Base-by-base conservation (phyloP, 2,888 invertebrate species). In the Calliopum simillimum region DNA sequence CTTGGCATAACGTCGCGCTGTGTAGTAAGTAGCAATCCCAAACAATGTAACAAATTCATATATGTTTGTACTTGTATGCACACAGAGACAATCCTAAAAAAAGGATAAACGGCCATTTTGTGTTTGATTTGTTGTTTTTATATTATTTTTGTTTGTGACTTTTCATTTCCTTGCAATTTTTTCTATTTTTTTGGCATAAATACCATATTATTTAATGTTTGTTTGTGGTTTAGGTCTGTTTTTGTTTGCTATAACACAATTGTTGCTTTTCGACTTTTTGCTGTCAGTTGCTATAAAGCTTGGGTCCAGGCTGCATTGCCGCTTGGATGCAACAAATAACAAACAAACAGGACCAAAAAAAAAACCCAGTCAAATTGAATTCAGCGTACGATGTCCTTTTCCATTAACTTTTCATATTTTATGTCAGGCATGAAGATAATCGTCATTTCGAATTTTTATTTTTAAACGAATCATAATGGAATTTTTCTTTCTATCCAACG, bases 321-420 rank as follows among this genome's bases (percentile, higher is more conserved):
- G 16, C 16, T 41, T 41, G 16, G 19, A n/a, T 44, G 44, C 19
- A 61, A 21, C 44, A 13, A n/a, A 56, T 33, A 56, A 13, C 2
- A 62, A n/a, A 47, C 4, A 63, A 2, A n/a, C 8, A 23, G 47
- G 3, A 61, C 19, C 16, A 14, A 12, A n/a, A 62, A 46, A 23
- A 64, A 53, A 49, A 33, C 14, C 6, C 16, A 11, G 43, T 23
- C 44, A 70, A 76, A 73, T 74, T 73, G 76, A 64, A 74, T 76
- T 74, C 72, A 67, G 70, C 56, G 69, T 64, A 73, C 33, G 65
- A 70, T 69, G 61, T 41, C 67, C 19, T 72, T 69, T 75, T 73
- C 71, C 75, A 75, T 75, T 74, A 76, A 72, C 71, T 72, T 76
- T 75, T 75, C 72, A 73, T 71, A 71, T 74, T 75, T 75, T 53